These are phyloP conservation scores for Scolopax rusticola DNA, from an alignment of 2,797 vertebrate species.

Conservation along the genomic window DNA sequence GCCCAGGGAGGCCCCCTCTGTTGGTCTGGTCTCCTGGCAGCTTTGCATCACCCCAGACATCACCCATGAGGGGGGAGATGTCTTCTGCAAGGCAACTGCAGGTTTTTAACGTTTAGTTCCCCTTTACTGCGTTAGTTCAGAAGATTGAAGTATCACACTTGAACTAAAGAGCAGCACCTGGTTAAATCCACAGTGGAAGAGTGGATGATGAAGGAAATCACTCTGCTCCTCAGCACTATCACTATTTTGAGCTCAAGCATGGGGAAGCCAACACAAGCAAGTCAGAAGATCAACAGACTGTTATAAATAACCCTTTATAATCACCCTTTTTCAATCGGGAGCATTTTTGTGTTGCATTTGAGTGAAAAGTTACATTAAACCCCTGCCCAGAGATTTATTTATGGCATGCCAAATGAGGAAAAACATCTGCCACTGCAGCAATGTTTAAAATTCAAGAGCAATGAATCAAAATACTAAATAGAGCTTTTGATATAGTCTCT, in stretches of 20 bases:
- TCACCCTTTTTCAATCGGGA: neutral
- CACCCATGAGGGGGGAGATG: neutral
- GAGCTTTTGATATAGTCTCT: conserved; percentile 1
- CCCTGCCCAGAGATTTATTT: neutral
- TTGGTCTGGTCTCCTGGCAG: neutral
- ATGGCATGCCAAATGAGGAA: neutral
- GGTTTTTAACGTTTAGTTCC: neutral
- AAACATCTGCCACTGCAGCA: neutral
- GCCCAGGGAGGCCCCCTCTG: neutral
- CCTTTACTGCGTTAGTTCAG: neutral
- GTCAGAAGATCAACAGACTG: neutral
- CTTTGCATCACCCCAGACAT: neutral
- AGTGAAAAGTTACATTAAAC: neutral
- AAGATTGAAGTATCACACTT: neutral
- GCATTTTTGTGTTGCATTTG: neutral
- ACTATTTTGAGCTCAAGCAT: neutral
- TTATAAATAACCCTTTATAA: neutral
- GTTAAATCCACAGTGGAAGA: neutral
- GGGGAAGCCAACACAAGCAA: neutral
- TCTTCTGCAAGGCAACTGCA: neutral
- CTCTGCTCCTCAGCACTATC: neutral
- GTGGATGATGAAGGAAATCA: rapidly evolving
- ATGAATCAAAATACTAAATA: neutral
- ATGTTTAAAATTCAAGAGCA: neutral
- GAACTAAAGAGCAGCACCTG: neutral